Percentiles rank a stretch among this genome's conserved stretches.
phyloP scores from a whole-genome alignment of 2,797 vertebrate genomes.

The Scomberomorus guttatus region DNA sequence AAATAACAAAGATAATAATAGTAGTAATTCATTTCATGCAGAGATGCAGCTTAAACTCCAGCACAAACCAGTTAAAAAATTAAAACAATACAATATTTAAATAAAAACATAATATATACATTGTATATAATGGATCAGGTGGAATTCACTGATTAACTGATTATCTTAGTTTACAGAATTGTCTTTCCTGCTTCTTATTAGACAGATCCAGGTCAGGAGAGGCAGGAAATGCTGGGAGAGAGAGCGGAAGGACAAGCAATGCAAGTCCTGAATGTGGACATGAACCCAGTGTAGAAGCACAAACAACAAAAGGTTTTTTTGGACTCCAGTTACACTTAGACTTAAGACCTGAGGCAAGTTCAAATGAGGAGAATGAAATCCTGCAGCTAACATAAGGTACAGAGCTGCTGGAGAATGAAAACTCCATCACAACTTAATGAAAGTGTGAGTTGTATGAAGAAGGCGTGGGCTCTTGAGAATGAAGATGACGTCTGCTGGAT shows the following conservation, averaged over 20 bases:
- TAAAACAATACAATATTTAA: not conserved
- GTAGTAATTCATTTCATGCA: not conserved
- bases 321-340: not conserved
- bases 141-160: too few relatives aligned
- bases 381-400: not conserved
- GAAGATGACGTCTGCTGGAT: not conserved
- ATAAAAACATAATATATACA: not conserved
- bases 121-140: not conserved
- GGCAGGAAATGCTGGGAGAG: not conserved
- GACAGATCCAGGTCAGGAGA: too few relatives aligned
- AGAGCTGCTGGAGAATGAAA: conserved; percentile 11
- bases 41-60: not conserved
- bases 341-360: not conserved
- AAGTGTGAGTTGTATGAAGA: conserved; percentile 11
- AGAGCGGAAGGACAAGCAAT: not conserved
- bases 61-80: not conserved
- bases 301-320: not conserved
- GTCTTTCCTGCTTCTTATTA: too few relatives aligned
- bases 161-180: too few relatives aligned
- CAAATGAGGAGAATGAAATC: conserved; percentile 26
- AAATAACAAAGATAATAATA: not conserved
- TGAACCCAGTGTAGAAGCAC: not conserved
- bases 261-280: not conserved
- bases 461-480: not conserved
- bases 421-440: not conserved